A percentile compares a stretch with the other conserved stretches of the same genome.
These are phyloP conservation scores for Diplodus puntazzo DNA, from an alignment of 2,797 vertebrate species.

Conservation along the genomic window DNA sequence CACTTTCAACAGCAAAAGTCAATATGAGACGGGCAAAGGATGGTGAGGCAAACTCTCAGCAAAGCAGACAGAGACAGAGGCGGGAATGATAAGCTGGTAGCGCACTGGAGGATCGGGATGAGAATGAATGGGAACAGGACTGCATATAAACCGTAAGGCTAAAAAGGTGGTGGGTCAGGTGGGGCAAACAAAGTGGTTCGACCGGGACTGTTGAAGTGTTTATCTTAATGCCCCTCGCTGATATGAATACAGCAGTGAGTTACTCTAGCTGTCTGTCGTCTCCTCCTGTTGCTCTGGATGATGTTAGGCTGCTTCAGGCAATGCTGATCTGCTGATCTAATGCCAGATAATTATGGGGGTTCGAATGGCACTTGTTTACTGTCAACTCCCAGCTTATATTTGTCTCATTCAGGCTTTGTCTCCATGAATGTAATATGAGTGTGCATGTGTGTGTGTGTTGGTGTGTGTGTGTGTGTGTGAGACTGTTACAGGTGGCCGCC, in stretches of 20 bases:
- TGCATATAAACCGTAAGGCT: not conserved
- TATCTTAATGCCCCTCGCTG: slow-evolving; percentile 9
- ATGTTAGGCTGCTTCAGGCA: slow-evolving; percentile 34
- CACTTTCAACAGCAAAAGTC: not conserved
- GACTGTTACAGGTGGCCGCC: slow-evolving; percentile 87
- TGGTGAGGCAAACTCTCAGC: not conserved
- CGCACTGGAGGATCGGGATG: not conserved
- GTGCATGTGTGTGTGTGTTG: slow-evolving; percentile 12
- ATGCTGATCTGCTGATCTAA: slow-evolving; percentile 63
- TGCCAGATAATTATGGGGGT: slow-evolving; percentile 68
- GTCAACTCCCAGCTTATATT: slow-evolving; percentile 68
- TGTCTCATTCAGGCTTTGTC: slow-evolving; percentile 58
- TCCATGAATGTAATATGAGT: slow-evolving; percentile 27
- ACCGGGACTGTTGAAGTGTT: not conserved
- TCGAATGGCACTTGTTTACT: slow-evolving; percentile 75
- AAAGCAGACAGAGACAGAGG: not conserved
- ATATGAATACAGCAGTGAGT: slow-evolving; percentile 4
- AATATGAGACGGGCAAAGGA: not conserved
- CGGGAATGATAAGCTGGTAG: not conserved
- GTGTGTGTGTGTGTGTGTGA: slow-evolving; percentile 31
- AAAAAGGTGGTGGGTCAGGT: not conserved
- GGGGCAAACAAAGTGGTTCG: no score
- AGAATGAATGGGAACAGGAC: not conserved
- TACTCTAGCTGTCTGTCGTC: slow-evolving; percentile 23
- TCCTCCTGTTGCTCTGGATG: slow-evolving; percentile 40